Evolutionary conservation across 1,140 invertebrate genomes (phyloP).

Genomic region (Coenobita brevimanus): DNA sequence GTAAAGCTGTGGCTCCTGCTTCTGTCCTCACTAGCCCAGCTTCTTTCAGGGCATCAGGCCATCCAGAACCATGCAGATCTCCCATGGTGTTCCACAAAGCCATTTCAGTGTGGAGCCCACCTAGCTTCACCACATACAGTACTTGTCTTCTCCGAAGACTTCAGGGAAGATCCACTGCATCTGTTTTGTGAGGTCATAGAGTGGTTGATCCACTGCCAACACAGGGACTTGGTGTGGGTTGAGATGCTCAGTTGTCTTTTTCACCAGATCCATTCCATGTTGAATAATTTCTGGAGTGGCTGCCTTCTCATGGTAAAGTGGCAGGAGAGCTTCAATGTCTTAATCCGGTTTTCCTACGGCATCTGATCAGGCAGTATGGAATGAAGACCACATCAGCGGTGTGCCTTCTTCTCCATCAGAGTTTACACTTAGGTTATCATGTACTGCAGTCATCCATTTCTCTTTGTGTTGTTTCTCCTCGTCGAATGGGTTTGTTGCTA

Average conservation of each 20-base stretch:
- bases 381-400: too few species aligned
- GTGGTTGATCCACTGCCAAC: conserved; percentile 65
- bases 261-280: conserved; percentile 69
- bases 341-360: too few species aligned
- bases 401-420: neutral
- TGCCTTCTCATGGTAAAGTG: too few species aligned
- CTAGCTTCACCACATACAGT: conserved; percentile 70
- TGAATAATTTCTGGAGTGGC: too few species aligned
- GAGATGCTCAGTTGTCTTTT: conserved; percentile 51
- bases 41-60: conserved; percentile 60
- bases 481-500: neutral
- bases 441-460: neutral
- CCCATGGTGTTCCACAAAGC: conserved; percentile 69
- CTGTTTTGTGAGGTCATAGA: conserved; percentile 70
- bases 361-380: too few species aligned
- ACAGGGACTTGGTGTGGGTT: conserved; percentile 69
- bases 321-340: too few species aligned
- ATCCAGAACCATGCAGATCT: conserved; percentile 67
- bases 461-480: neutral
- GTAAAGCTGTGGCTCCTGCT: conserved; percentile 64
- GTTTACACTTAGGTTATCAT: neutral
- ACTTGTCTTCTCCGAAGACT: conserved; percentile 69
- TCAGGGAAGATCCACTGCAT: conserved; percentile 70
- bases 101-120: conserved; percentile 70
- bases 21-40: conserved; percentile 59